Conservation (phyloP, 2,113 vertebrate genomes). For the Myxocyprinus asiaticus region DNA sequence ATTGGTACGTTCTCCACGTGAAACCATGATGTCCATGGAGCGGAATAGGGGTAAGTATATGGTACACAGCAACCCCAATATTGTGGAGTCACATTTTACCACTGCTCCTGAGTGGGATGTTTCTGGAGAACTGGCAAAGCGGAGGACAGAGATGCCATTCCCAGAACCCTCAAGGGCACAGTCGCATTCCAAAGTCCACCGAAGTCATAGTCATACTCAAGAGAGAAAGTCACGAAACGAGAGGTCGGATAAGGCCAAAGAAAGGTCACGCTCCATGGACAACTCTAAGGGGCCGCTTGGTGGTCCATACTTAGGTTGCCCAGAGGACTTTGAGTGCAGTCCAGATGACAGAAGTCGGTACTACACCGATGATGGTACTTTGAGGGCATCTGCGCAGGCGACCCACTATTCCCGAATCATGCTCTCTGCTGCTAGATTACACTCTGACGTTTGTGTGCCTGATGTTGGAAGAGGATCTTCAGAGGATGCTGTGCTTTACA, state of each 20-base stretch:
- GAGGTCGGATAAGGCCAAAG: constrained; percentile 94
- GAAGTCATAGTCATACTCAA: constrained; percentile 97
- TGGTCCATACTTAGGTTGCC: constrained; percentile 80
- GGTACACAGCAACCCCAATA: constrained; percentile 88
- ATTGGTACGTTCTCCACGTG: constrained; percentile 85
- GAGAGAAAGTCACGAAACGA: constrained; percentile 93
- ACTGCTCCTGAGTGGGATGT: constrained; percentile 98
- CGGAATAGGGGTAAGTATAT: constrained; percentile 88
- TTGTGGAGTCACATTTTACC: constrained; percentile 93
- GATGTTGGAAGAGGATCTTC: constrained; percentile 76
- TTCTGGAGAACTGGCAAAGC: constrained; percentile 93
- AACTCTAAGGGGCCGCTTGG: constrained; percentile 93
- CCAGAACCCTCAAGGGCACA: constrained; percentile 94
- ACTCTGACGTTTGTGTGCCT: constrained; percentile 81
- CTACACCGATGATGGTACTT: constrained; percentile 89
- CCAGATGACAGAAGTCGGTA: constrained; percentile 88
- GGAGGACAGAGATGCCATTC: constrained; percentile 97
- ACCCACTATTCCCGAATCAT: constrained; percentile 84
- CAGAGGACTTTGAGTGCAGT: constrained; percentile 87
- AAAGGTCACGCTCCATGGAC: constrained; percentile 95
- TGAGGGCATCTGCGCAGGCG: constrained; percentile 83
- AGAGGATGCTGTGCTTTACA: constrained; percentile 76
- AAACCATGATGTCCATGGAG: constrained; percentile 89
- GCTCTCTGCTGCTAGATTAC: constrained; percentile 78
- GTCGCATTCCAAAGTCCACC: constrained; percentile 93